phyloP scores from a whole-genome alignment of 2,888 invertebrate genomes.

The Tanypteryx hageni region DNA sequence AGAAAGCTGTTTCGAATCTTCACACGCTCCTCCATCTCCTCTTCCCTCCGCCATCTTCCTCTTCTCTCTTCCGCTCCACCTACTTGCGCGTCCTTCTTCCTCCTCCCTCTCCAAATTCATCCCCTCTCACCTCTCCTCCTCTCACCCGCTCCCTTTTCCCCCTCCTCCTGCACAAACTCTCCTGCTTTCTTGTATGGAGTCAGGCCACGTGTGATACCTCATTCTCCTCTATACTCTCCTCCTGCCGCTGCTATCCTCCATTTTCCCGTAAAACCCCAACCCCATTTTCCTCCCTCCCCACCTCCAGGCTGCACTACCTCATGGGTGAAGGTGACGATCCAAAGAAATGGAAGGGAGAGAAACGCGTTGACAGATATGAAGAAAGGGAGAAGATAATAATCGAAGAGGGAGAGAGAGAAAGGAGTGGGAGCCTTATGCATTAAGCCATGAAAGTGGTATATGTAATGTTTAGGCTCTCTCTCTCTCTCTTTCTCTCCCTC shows the following conservation, averaged over 20 bases:
- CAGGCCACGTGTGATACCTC: neutral
- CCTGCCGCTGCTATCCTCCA: neutral
- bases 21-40: neutral
- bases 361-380: neutral
- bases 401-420: neutral
- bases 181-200: neutral
- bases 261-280: neutral
- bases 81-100: neutral
- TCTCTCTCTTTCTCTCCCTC: too few species aligned
- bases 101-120: neutral
- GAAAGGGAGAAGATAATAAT: neutral
- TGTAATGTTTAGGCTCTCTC: too few species aligned
- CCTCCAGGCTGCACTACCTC: neutral
- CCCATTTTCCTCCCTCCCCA: neutral
- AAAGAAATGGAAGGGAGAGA: neutral
- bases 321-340: neutral
- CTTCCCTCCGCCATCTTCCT: neutral
- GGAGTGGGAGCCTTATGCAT: too few species aligned
- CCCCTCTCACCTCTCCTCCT: neutral
- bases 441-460: too few species aligned
- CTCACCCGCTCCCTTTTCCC: neutral
- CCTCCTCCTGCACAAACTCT: neutral
- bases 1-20: constrained; percentile 24
- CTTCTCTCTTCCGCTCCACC: neutral
- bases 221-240: neutral